These are phyloP conservation scores for Disparrhopalites patrizii DNA, from an alignment of 2,888 invertebrate genomes.

Conservation along the genomic window DNA sequence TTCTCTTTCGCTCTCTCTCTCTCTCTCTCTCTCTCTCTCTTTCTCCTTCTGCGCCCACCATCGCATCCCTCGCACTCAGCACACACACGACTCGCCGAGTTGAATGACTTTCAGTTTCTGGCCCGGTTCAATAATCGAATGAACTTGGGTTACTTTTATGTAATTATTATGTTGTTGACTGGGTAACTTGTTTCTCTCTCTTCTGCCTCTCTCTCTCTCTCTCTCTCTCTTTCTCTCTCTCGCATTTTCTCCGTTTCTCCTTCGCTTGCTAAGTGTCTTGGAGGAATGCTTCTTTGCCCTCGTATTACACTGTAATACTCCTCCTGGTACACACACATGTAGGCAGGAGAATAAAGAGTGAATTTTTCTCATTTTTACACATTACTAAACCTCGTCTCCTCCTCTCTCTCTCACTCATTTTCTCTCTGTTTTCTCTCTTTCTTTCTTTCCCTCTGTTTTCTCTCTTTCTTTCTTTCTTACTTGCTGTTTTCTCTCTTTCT, in stretches of 20 bases:
- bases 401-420: not conserved
- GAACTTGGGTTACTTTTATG: conserved; percentile 33
- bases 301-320: not conserved
- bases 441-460: too few relatives aligned
- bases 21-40: too few relatives aligned
- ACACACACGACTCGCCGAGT: conserved; percentile 14
- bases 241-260: not conserved
- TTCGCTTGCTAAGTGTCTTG: too few relatives aligned
- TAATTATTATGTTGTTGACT: conserved; percentile 26
- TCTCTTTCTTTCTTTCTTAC: not conserved
- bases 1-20: too few relatives aligned
- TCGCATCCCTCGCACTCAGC: too few relatives aligned
- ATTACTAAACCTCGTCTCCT: not conserved
- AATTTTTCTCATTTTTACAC: not conserved
- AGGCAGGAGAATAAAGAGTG: not conserved
- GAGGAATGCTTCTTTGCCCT: too few relatives aligned
- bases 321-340: not conserved
- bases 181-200: conserved; percentile 24
- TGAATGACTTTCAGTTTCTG: conserved; percentile 34
- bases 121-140: conserved; percentile 33
- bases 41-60: too few relatives aligned
- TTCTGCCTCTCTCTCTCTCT: conserved; percentile 9
- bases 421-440: too few relatives aligned
- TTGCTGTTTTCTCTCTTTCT: not conserved
- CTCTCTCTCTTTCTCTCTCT: conserved; percentile 1